Percentiles rank a stretch among this genome's conserved stretches.
Conservation (phyloP, 2,113 vertebrate genomes). For the Tachycineta bicolor region DNA sequence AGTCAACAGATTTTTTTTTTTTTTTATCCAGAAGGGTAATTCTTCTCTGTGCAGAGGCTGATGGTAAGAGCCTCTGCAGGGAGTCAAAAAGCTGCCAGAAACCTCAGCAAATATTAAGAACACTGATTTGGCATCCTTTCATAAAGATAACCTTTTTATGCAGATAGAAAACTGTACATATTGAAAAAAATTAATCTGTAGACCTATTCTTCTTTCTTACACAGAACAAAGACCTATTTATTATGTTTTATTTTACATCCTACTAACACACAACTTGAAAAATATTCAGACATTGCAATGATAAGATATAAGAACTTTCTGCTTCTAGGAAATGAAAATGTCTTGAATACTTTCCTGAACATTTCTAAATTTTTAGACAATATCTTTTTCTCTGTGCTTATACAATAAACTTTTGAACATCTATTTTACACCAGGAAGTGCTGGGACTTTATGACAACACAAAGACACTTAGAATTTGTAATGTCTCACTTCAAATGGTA, state of each 20-base stretch:
- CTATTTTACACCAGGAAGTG: not conserved
- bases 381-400: not conserved
- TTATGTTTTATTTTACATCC: not conserved
- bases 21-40: not conserved
- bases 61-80: not conserved
- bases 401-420: not conserved
- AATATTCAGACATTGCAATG: not conserved
- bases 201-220: not conserved
- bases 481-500: not conserved
- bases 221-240: not conserved
- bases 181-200: not conserved
- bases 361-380: not conserved
- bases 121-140: not conserved
- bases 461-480: not conserved
- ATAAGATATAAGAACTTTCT: not conserved
- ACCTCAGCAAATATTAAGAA: not conserved
- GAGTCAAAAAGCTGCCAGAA: not conserved
- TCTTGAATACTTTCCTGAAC: not conserved
- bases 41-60: not conserved
- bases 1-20: not conserved
- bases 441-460: not conserved
- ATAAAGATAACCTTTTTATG: not conserved
- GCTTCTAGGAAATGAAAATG: not conserved
- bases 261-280: not conserved
- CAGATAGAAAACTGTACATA: not conserved